Percentiles rank a stretch among this genome's conserved stretches.
phyloP scores from a whole-genome alignment of 2,888 invertebrate species.

The Brenthis hecate region DNA sequence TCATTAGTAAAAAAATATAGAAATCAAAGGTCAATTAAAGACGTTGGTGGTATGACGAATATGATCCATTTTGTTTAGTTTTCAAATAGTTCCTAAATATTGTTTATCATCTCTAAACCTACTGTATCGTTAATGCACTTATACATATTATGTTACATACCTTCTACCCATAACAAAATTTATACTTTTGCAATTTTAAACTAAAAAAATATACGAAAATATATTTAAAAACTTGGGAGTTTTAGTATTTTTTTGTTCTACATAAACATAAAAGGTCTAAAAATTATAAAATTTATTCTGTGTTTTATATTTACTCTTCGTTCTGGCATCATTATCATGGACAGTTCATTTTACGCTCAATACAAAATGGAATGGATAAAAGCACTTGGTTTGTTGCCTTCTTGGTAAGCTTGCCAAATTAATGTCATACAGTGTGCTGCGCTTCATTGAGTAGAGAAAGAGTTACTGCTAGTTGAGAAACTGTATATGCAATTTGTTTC shows the following conservation, averaged over 20 bases:
- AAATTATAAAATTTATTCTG: neutral
- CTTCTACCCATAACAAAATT: too few species aligned
- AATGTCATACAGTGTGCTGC: slow-evolving; percentile 18
- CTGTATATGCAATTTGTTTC: too few species aligned
- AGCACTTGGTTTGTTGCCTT: slow-evolving; percentile 18
- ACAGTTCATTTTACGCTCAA: slow-evolving; percentile 29
- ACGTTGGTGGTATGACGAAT: too few species aligned
- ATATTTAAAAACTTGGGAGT: too few species aligned
- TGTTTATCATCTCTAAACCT: too few species aligned
- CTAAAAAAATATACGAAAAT: too few species aligned
- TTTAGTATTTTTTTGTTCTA: neutral
- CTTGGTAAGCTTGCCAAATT: slow-evolving; percentile 21
- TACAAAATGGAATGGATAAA: slow-evolving; percentile 29
- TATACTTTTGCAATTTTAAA: too few species aligned
- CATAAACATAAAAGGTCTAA: neutral
- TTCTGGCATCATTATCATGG: slow-evolving; percentile 2
- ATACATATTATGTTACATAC: neutral
- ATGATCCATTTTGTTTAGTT: too few species aligned
- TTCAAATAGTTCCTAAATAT: too few species aligned
- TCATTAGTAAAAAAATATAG: too few species aligned
- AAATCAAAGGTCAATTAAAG: too few species aligned
- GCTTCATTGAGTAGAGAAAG: slow-evolving; percentile 5
- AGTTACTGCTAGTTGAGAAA: neutral
- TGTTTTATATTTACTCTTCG: neutral
- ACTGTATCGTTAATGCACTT: too few species aligned